Evolutionary conservation across 2,888 invertebrate genomes (phyloP).

Genomic region (Colletes collaris): DNA sequence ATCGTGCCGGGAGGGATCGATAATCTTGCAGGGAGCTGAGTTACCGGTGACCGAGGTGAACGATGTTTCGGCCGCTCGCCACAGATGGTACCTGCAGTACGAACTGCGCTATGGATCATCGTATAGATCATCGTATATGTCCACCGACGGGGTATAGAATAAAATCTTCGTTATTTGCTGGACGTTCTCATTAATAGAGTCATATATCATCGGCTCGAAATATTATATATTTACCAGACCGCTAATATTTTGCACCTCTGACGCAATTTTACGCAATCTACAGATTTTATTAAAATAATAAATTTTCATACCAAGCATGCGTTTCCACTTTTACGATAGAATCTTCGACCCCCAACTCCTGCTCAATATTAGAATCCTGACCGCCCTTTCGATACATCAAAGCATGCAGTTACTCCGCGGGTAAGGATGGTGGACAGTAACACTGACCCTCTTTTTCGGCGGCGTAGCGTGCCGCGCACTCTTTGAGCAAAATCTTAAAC

Average conservation of each 20-base stretch:
- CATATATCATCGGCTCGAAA: too few relatives aligned
- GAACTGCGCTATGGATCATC: conserved; percentile 20
- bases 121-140: conserved; percentile 19
- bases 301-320: too few relatives aligned
- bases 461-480: conserved; percentile 61
- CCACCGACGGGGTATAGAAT: background rate
- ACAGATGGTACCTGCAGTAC: conserved; percentile 44
- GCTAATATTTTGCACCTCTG: too few relatives aligned
- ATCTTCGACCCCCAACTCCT: background rate
- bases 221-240: too few relatives aligned
- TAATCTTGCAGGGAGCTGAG: conserved; percentile 11
- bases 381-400: too few relatives aligned
- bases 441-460: conserved; percentile 66
- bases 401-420: background rate
- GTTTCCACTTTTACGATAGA: too few relatives aligned
- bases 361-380: too few relatives aligned
- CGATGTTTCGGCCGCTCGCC: background rate
- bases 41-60: background rate
- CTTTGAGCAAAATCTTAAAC: conserved; percentile 69
- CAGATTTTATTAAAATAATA: too few relatives aligned
- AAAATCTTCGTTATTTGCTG: background rate
- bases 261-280: too few relatives aligned
- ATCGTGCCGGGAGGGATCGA: conserved; percentile 12
- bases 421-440: conserved; percentile 60
- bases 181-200: too few relatives aligned